These are phyloP conservation scores for Drosophila kepulauana DNA, from an alignment of 1,140 invertebrate species.

Conservation along the genomic window DNA sequence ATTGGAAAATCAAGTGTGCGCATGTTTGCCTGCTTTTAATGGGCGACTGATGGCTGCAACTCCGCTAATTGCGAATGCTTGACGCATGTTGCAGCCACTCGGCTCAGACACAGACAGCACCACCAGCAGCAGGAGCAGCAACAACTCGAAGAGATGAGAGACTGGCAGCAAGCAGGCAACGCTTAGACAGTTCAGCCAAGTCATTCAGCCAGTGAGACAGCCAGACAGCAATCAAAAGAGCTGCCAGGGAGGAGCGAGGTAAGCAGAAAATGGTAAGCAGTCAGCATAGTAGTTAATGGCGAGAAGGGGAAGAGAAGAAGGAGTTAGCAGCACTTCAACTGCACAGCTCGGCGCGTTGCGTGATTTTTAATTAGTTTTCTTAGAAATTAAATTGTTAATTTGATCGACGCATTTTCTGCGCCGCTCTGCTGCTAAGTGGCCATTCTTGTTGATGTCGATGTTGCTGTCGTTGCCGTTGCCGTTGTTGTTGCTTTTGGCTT, in stretches of 20 bases:
- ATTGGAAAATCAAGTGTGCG: conserved; percentile 81
- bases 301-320: neutral
- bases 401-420: conserved; percentile 79
- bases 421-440: conserved; percentile 70
- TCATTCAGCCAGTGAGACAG: conserved; percentile 42
- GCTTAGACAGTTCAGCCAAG: conserved; percentile 72
- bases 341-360: conserved; percentile 60
- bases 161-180: conserved; percentile 23
- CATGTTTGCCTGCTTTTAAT: conserved; percentile 79
- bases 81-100: conserved; percentile 81
- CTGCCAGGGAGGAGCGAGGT: neutral
- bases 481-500: conserved; percentile 22
- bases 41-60: conserved; percentile 73
- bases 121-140: conserved; percentile 21
- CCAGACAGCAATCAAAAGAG: conserved; percentile 35
- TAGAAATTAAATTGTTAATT: conserved; percentile 84
- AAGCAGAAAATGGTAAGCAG: neutral
- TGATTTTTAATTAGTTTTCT: conserved; percentile 84
- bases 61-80: conserved; percentile 82
- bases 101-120: conserved; percentile 61
- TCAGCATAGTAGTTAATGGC: too few relatives aligned
- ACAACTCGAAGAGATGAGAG: conserved; percentile 14
- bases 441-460: conserved; percentile 59
- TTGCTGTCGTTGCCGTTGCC: conserved; percentile 39
- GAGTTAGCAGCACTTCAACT: conserved; percentile 36